Conservation (phyloP, 2,888 invertebrate species). For the Oasisia sp. region DNA sequence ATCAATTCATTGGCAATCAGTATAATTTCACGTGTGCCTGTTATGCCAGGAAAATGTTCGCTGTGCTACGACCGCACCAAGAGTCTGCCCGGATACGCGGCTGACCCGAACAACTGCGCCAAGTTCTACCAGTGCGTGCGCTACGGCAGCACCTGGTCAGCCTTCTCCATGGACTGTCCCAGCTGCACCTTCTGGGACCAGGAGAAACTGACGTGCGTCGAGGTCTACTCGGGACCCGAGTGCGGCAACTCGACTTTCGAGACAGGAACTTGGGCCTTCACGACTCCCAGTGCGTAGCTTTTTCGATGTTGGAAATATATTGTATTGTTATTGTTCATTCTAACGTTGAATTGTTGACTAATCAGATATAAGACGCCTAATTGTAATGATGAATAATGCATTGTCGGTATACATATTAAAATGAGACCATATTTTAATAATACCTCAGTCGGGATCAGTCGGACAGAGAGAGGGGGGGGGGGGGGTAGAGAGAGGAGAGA, state of each 20-base stretch:
- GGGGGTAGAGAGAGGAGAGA: no score
- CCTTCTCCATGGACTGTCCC: not conserved
- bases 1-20: no score
- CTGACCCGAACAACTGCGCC: not conserved
- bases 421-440: no score
- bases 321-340: not conserved
- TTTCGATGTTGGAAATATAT: not conserved
- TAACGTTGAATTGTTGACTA: no score
- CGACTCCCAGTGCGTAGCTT: not conserved
- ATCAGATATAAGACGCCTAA: no score
- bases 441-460: no score
- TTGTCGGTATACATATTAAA: no score
- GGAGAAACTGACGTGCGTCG: not conserved
- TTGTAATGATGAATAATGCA: no score
- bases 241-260: not conserved
- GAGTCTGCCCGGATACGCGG: not conserved
- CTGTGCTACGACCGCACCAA: slow-evolving; percentile 6
- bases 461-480: no score
- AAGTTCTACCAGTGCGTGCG: not conserved
- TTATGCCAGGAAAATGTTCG: not conserved
- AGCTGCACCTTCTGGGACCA: not conserved
- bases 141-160: not conserved
- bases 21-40: not conserved
- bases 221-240: not conserved
- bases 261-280: not conserved